These are phyloP conservation scores for Aphidius colemani DNA, from an alignment of 2,888 invertebrate genomes.

Conservation along the genomic window DNA sequence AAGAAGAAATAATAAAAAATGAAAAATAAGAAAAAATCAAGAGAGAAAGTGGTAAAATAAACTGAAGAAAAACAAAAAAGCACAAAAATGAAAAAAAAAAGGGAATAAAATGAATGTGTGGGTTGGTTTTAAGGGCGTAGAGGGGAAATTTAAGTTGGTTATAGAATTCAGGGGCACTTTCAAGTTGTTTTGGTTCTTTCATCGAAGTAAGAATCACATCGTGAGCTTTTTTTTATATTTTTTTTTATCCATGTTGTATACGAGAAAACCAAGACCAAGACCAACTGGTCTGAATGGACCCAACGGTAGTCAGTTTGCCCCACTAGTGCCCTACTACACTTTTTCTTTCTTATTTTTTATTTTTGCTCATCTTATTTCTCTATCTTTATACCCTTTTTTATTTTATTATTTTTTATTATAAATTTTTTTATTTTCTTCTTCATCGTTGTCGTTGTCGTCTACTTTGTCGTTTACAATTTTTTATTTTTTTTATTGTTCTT, in stretches of 20 bases:
- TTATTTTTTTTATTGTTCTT: slow-evolving; percentile 14
- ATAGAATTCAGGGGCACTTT: slow-evolving; percentile 37
- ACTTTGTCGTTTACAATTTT: slow-evolving; percentile 29
- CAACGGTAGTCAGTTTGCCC: slow-evolving; percentile 48
- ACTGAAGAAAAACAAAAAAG: slow-evolving; percentile 26
- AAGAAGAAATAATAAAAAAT: slow-evolving; percentile 20
- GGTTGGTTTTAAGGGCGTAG: background rate
- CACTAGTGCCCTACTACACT: slow-evolving; percentile 41
- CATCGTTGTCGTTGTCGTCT: slow-evolving; percentile 17
- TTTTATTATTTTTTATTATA: slow-evolving; percentile 21
- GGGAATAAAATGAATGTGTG: slow-evolving; percentile 16
- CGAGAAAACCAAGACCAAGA: slow-evolving; percentile 19
- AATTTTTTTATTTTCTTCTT: slow-evolving; percentile 39
- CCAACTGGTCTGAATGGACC: slow-evolving; percentile 51
- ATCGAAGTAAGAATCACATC: slow-evolving; percentile 34
- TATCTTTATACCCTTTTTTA: slow-evolving; percentile 23
- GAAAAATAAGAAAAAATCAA: slow-evolving; percentile 13
- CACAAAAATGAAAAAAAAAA: slow-evolving; percentile 16
- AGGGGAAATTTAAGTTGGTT: slow-evolving; percentile 34
- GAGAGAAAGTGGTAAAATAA: slow-evolving; percentile 32
- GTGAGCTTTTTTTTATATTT: background rate
- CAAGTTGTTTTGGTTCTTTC: slow-evolving; percentile 42
- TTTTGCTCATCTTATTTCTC: slow-evolving; percentile 40
- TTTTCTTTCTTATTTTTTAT: slow-evolving; percentile 29
- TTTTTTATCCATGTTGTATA: background rate